Percentiles rank a stretch among this genome's conserved stretches.
These are phyloP conservation scores for Diplodus sargus DNA, from an alignment of 2,797 vertebrate genomes.

Conservation along the genomic window DNA sequence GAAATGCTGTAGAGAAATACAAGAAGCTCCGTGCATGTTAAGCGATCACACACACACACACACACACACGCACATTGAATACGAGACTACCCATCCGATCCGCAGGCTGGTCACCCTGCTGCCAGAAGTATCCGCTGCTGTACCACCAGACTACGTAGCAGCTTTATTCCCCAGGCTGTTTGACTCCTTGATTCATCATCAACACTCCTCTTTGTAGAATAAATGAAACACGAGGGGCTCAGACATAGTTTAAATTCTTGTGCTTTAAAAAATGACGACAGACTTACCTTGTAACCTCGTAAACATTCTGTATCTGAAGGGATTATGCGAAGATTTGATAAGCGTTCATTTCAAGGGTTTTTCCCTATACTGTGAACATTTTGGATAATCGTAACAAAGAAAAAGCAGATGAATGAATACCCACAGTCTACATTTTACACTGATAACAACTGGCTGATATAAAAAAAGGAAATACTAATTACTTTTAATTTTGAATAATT, in stretches of 20 bases:
- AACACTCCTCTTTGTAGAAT: too few relatives aligned
- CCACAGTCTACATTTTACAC: not conserved
- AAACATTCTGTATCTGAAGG: not conserved
- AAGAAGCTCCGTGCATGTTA: not conserved
- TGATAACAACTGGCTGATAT: constrained; percentile 17
- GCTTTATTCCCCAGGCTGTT: too few relatives aligned
- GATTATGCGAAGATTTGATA: not conserved
- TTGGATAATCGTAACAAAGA: not conserved
- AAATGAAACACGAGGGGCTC: too few relatives aligned
- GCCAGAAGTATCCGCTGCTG: too few relatives aligned
- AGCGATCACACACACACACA: not conserved
- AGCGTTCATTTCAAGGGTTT: too few relatives aligned
- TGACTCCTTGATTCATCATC: too few relatives aligned
- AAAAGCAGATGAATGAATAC: not conserved
- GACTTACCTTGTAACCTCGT: too few relatives aligned
- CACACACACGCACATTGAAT: not conserved
- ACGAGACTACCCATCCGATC: too few relatives aligned
- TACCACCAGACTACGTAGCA: too few relatives aligned
- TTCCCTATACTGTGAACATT: not conserved
- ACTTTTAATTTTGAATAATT: constrained; percentile 19
- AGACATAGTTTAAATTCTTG: too few relatives aligned
- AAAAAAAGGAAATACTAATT: constrained; percentile 5
- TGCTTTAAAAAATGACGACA: too few relatives aligned
- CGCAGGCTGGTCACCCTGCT: too few relatives aligned
- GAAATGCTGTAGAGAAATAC: not conserved